Base-by-base conservation (phyloP, 2,888 invertebrate genomes). In the Phymatocera aterrima region DNA sequence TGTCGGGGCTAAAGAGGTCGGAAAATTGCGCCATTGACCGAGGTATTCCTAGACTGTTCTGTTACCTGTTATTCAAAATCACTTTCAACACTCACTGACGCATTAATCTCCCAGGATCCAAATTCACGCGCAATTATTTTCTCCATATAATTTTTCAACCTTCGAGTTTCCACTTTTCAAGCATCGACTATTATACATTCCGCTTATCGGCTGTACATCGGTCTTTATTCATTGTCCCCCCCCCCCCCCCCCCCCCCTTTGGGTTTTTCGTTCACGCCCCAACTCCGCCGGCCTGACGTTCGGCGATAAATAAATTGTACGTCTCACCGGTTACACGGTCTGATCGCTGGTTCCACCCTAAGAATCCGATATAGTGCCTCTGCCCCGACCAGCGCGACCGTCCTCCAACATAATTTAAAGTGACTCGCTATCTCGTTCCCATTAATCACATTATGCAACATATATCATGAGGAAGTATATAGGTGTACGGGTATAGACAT, bases 331-430 rank as follows among this genome's bases (percentile, higher is more conserved):
- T 57, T 15, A 28, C 57, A 28, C 24, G 57, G 57, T 28, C 28
- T 28, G 57, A 57, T 57, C 57, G n/a, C n/a, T 57, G 28, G 57
- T 57, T 57, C 57, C 57, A 57, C 57, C 57, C 24, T 57, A n/a
- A n/a, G n/a, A n/a, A n/a, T n/a, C n/a, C n/a, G n/a, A n/a, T n/a
- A n/a, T n/a, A n/a, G n/a, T n/a, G n/a, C n/a, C n/a, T n/a, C n/a
- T 28, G 12, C 28, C 24, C 28, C 24, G 28, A 57, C 24, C n/a
- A n/a, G 28, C 28, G 24, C 28, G 28, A 15, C 28, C 40, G 40
- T 3, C 15, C 8, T n/a, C n/a, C 57, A 12, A 57, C 28, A 57
- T 57, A 57, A 28, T 57, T 28, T 15, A 57, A 57, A 5, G 28
- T 57, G 24, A 21, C 57, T 15, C 10, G 15, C 57, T 57, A 57